Base-by-base conservation (phyloP, 2,113 vertebrate species). In the Zootoca vivipara region DNA sequence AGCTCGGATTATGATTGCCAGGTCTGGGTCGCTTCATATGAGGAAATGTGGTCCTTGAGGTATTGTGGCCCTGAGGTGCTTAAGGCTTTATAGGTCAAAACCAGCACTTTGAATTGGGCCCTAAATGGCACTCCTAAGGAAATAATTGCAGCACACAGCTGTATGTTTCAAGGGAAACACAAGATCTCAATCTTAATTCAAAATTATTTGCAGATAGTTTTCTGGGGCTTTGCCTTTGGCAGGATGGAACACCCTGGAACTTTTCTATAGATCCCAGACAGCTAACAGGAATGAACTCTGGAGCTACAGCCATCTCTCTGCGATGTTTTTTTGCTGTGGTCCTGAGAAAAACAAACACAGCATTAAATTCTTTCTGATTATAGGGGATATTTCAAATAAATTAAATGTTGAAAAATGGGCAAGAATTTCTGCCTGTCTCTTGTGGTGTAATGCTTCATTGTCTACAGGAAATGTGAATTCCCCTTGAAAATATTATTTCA, bases 371-470 rank as follows among this genome's bases (percentile, higher is more conserved):
- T 79, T 38, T 85, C 58, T 79, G 67, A 84, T 81, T 28, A 87
- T 30, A 40, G 28, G 33, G 69, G 30, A 16, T 80, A 42, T 33
- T 88, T 91, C 74, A 91, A 92, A 89, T 90, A 86, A 46, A 73
- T 91, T 82, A 87, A 72, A 92, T 90, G 86, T 4, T 58, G 33
- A 85, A 78, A 65, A 89, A 90, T 72, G 75, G 24, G 82, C 30
- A 78, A 30, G 35, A 92, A 33, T 81, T 91, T 90, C 33, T 89
- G 30, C 38, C 0, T 87, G 91, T 73, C 56, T 22, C 26, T 82
- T 87, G 16, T 89, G 84, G 52, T 78, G 93, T 91, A 90, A 85
- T 24, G 38, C 83, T 86, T 92, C 89, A 75, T 78, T 92, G 87
- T 26, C 38, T 80, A 65, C 78, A 70, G 67, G 72, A 85, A 89